Base-by-base conservation (phyloP, 2,888 invertebrate genomes). In the Auanema sp. region DNA sequence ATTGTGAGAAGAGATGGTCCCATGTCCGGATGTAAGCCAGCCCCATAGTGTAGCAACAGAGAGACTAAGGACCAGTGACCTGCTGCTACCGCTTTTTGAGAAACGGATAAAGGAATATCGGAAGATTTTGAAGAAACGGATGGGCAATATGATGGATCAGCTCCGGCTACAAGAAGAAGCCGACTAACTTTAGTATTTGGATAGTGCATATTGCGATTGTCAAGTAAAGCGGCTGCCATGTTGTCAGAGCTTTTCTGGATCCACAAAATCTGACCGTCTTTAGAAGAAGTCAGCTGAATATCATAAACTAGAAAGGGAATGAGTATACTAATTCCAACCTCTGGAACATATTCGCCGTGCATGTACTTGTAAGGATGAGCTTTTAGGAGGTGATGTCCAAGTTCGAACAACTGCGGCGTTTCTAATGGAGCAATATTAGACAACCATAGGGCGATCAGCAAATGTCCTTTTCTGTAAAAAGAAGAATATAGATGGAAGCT, bases 341-440 rank as follows among this genome's bases (percentile, higher is more conserved):
- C 65, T 2, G 60, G 65, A 5, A 65, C 60, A n/a, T 43, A 59
- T 12, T 44, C 18, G 11, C 58, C 58, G 11, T 55, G 61, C 69
- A 77, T 68, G 60, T 77, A 77, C 84, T 94, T 90, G 84, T 94
- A 96, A 80, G 96, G 91, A 84, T 96, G 94, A 1, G 95, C 96
- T 86, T 96, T 96, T 12, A 97, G 86, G 75, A 96, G 91, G 84
- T 97, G 96, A 85, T 97, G 96, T 0, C 94, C 95, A 59, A 97
- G 86, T 84, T 96, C 95, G 77, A 95, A 88, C 0, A 93, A 90
- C 82, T 91, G 91, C 76, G 93, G 93, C 0, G 92, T 88, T 79
- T 91, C 90, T 60, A 95, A 87, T 0, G 93, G 93, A 0, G 91
- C 89, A 2, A 93, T 89, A 66, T 95, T 89, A 0, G 93, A 91